phyloP scores from a whole-genome alignment of 2,113 vertebrate genomes.

The Syngnathus scovelli region DNA sequence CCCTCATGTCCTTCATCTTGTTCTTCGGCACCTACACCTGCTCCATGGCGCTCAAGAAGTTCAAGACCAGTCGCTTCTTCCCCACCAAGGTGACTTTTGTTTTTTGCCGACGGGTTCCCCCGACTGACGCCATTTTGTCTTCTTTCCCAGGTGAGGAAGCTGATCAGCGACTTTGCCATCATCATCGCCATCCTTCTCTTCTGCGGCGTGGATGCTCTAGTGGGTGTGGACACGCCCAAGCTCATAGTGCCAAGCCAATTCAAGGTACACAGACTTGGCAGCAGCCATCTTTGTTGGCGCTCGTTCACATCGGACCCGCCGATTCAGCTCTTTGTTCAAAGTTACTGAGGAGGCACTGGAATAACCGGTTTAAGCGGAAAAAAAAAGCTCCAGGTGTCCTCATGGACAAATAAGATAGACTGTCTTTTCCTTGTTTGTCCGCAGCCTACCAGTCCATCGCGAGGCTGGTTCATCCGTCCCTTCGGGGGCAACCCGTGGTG shows the following conservation, averaged over 20 bases:
- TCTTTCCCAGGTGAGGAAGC: conserved; percentile 83
- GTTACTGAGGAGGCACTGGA: background rate
- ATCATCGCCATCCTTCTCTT: conserved; percentile 93
- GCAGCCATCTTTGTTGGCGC: conserved; percentile 43
- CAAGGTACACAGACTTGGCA: conserved; percentile 73
- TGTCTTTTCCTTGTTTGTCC: background rate
- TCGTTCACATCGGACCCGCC: background rate
- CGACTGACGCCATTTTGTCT: background rate
- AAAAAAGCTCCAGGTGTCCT: background rate
- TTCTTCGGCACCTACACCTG: conserved; percentile 94
- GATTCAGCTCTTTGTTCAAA: conserved; percentile 3
- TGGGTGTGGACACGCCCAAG: conserved; percentile 94
- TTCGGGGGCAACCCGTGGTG: conserved; percentile 97
- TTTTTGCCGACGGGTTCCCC: too few relatives aligned
- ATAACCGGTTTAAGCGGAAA: background rate
- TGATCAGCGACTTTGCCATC: conserved; percentile 97
- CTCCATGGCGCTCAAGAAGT: conserved; percentile 94
- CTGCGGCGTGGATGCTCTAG: conserved; percentile 88
- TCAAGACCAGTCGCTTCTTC: conserved; percentile 95
- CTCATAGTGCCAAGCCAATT: conserved; percentile 96
- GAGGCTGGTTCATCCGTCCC: conserved; percentile 88
- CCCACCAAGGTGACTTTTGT: conserved; percentile 83
- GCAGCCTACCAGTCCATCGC: conserved; percentile 84
- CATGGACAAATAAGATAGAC: background rate
- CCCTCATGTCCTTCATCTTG: conserved; percentile 96